Evolutionary conservation across 2,113 vertebrate species (phyloP).

Genomic region (Peromyscus polionotus): DNA sequence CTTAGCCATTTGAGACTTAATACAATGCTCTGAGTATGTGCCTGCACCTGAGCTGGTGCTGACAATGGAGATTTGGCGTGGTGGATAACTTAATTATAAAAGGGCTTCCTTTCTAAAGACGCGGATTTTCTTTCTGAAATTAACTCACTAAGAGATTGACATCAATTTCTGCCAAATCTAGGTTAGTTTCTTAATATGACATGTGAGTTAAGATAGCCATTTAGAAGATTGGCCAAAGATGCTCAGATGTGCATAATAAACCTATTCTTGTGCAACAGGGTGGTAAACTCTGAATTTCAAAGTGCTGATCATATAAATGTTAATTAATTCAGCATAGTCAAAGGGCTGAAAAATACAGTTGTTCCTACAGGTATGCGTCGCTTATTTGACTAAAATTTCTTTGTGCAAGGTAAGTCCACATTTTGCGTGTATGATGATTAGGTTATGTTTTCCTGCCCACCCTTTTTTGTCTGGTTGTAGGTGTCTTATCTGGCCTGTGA

Average conservation of each 20-base stretch:
- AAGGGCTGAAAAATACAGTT: background rate
- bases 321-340: constrained; percentile 21
- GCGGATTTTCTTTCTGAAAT: constrained; percentile 45
- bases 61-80: background rate
- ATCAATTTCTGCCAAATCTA: constrained; percentile 13
- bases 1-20: background rate
- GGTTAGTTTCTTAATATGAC: constrained; percentile 50
- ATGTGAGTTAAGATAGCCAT: constrained; percentile 53
- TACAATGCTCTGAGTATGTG: background rate
- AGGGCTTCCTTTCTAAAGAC: constrained; percentile 33
- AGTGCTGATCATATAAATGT: constrained; percentile 2
- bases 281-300: constrained; percentile 52
- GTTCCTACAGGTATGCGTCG: background rate
- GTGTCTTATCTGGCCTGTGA: background rate
- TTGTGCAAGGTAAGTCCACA: background rate
- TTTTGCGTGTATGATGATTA: background rate
- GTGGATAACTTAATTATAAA: background rate
- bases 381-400: background rate
- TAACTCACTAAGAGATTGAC: constrained; percentile 48
- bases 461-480: background rate
- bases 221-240: constrained; percentile 22
- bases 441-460: background rate
- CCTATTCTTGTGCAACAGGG: background rate
- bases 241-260: background rate
- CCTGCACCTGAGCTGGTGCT: background rate